phyloP scores from a whole-genome alignment of 2,888 invertebrate genomes.

The Trichacis sp. region DNA sequence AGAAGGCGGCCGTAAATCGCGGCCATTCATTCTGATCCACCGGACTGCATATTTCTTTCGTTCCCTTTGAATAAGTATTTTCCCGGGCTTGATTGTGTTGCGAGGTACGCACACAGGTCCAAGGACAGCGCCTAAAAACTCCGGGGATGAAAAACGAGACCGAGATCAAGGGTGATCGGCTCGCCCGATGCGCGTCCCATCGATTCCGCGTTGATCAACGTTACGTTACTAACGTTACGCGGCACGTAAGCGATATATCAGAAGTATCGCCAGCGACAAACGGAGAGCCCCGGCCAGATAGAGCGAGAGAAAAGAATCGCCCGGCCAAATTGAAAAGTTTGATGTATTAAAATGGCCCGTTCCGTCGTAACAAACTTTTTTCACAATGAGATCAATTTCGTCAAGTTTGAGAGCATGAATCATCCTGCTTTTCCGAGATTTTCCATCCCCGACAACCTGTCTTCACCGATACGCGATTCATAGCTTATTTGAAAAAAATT shows the following conservation, averaged over 20 bases:
- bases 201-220: conserved; percentile 59
- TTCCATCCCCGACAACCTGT: no score
- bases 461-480: no score
- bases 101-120: conserved; percentile 21
- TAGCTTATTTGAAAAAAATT: no score
- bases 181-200: conserved; percentile 38
- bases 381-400: conserved; percentile 4
- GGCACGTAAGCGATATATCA: conserved; percentile 61
- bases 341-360: conserved; percentile 61
- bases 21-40: conserved; percentile 62
- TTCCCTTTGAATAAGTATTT: conserved; percentile 63
- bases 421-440: no score
- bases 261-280: conserved; percentile 50
- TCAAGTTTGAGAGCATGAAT: not conserved
- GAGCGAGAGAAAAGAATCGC: conserved; percentile 32
- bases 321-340: conserved; percentile 62
- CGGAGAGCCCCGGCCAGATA: no score
- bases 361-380: not conserved
- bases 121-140: conserved; percentile 6
- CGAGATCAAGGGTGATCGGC: conserved; percentile 43
- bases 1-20: conserved; percentile 55
- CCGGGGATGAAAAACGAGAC: conserved; percentile 37
- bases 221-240: conserved; percentile 45
- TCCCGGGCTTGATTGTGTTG: conserved; percentile 56
- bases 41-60: conserved; percentile 64